Conservation (phyloP, 2,888 invertebrate species). For the Drosophila pseudotalamancana region DNA sequence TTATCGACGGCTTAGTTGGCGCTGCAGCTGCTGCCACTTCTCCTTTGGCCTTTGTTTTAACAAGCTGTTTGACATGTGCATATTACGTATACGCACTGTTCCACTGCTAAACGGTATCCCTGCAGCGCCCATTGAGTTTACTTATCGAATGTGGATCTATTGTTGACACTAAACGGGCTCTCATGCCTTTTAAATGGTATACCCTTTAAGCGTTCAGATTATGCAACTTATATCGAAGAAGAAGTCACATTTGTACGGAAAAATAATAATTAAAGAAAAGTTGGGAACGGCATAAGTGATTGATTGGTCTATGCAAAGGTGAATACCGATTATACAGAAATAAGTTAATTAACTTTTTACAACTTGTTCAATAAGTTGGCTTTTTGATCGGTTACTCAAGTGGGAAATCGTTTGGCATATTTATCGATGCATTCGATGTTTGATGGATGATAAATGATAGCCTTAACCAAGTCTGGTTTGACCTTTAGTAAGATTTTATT, state of each 20-base stretch:
- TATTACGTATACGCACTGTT: constrained; percentile 28
- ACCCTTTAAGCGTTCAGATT: neutral
- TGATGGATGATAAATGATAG: too few species aligned
- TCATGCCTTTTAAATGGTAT: neutral
- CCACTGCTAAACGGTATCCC: neutral
- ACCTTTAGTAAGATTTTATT: too few species aligned
- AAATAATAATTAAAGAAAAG: too few species aligned
- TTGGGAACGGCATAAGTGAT: too few species aligned
- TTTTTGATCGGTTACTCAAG: neutral
- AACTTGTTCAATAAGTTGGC: neutral
- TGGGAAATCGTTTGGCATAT: neutral
- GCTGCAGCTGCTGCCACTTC: constrained; percentile 38
- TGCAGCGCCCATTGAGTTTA: constrained; percentile 1
- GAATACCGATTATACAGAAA: too few species aligned
- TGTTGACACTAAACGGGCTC: neutral
- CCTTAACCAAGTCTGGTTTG: too few species aligned
- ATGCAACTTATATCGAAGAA: too few species aligned
- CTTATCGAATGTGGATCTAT: constrained; percentile 6
- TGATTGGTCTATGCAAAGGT: too few species aligned
- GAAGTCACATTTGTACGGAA: too few species aligned
- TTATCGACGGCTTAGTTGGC: constrained; percentile 60
- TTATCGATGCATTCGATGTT: neutral
- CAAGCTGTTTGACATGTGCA: constrained; percentile 41
- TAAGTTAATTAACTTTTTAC: too few species aligned
- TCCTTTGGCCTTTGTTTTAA: constrained; percentile 36